Conservation (phyloP, 2,113 vertebrate species). For the Oreochromis niloticus region DNA sequence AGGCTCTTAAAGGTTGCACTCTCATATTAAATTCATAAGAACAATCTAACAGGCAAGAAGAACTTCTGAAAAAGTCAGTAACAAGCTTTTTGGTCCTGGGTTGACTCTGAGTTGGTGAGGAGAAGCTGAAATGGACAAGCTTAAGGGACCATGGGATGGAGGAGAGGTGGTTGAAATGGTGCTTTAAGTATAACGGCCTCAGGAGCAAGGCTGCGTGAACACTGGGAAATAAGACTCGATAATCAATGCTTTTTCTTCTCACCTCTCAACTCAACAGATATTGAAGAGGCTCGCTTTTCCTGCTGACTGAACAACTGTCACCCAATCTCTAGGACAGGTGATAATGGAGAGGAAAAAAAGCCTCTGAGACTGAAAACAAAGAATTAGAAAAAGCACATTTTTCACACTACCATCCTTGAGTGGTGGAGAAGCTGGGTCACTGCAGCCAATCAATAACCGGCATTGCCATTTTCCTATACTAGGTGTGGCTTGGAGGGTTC, state of each 20-base stretch:
- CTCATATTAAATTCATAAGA: slow-evolving; percentile 28
- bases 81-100: neutral
- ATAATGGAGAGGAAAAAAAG: slow-evolving; percentile 49
- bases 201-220: slow-evolving; percentile 6
- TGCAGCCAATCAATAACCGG: slow-evolving; percentile 56
- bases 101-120: neutral
- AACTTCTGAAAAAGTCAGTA: neutral
- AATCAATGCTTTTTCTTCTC: slow-evolving; percentile 51
- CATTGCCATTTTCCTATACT: slow-evolving; percentile 28
- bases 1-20: neutral
- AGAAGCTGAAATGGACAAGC: neutral
- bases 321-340: slow-evolving; percentile 52
- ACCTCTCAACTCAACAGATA: slow-evolving; percentile 35
- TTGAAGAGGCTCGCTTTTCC: slow-evolving; percentile 44
- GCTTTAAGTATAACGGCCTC: slow-evolving; percentile 3
- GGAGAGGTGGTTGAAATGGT: neutral
- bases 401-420: slow-evolving; percentile 33
- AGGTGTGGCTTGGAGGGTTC: slow-evolving; percentile 7
- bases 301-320: slow-evolving; percentile 55
- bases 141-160: neutral
- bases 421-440: slow-evolving; percentile 32
- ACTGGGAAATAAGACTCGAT: slow-evolving; percentile 34
- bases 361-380: slow-evolving; percentile 13
- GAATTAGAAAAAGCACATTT: slow-evolving; percentile 46
- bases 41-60: neutral